Evolutionary conservation across 1,140 invertebrate genomes (phyloP), one percentile per base, ranked within the genome.

Genomic region (Brachionus koreanus): DNA sequence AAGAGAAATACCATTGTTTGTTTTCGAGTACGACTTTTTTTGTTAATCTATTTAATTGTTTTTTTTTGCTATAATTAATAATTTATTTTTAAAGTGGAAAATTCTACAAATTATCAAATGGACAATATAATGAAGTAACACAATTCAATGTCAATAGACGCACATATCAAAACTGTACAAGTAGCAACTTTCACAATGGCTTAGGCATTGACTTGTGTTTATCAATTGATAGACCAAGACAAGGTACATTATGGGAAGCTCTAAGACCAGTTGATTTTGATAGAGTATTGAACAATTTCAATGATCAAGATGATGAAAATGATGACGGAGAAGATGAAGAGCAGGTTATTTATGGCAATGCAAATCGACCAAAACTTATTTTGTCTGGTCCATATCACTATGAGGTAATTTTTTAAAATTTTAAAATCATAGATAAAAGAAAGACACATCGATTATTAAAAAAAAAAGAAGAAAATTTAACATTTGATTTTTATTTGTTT

Each of bases 61-160:
- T 7, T 39, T n/a, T 72, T 6, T 12, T 37, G 5, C 16, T 42
- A 19, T 16, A 43, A 42, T 42, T 23, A 29, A 4, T 19, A 10
- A 9, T 72, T 19, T 42, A 65, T 12, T 19, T 74, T 74, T 35
- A 25, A 74, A 74, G 69, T 42, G 76, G 76, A 57, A 57, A 65
- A 79, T 79, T 79, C 16, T 79, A 43, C 76, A 79, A 79, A 79
- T 43, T 79, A 61, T 39, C 46, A 9, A 46, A 74, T 61, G 33
- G 33, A 23, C 76, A 79, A 42, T 79, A 79, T 19, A 37, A 57
- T 10, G 76, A 79, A 12, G 76, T 79, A 25, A 79, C 13, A 3
- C 13, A 61, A 61, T 79, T 79, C 42, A 10, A 79, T 39, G 61
- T 79, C 29, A 37, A 42, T 13, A 57, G 76, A 39, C 33, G 16